Conservation (phyloP, 2,113 vertebrate genomes). For the Thunnus thynnus region DNA sequence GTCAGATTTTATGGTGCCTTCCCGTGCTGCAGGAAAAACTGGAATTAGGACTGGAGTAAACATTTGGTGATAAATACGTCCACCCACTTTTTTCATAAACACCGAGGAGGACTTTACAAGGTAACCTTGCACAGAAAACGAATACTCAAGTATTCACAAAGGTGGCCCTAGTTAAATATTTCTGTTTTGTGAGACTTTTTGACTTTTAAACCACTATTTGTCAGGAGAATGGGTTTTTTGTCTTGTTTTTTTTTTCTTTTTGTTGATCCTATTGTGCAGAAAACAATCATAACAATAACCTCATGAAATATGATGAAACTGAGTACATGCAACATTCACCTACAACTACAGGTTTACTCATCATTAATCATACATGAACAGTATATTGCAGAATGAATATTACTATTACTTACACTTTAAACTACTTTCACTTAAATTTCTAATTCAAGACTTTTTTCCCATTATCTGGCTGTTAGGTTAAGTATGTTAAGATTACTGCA, state of each 20-base stretch:
- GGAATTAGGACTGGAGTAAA: background rate
- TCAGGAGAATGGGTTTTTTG: background rate
- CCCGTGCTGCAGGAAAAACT: background rate
- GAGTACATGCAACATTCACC: background rate
- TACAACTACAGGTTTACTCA: background rate
- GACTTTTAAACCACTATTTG: background rate
- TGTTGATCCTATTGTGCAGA: background rate
- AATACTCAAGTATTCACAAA: background rate
- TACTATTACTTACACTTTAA: too few species aligned
- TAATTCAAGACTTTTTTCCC: background rate
- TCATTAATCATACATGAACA: background rate
- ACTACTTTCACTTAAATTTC: background rate
- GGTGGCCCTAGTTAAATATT: too few species aligned
- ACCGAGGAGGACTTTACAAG: background rate
- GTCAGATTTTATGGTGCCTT: conserved; percentile 48
- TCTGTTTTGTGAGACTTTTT: background rate
- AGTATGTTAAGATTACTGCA: background rate
- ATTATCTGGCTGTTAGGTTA: background rate
- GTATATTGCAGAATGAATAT: background rate
- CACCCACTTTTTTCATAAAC: background rate
- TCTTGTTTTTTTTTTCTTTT: background rate
- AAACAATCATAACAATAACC: background rate
- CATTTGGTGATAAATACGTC: background rate
- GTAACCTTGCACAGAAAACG: too few species aligned
- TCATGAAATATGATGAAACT: background rate